Evolutionary conservation across 2,888 invertebrate genomes (phyloP).

Genomic region (Julus scanicus): DNA sequence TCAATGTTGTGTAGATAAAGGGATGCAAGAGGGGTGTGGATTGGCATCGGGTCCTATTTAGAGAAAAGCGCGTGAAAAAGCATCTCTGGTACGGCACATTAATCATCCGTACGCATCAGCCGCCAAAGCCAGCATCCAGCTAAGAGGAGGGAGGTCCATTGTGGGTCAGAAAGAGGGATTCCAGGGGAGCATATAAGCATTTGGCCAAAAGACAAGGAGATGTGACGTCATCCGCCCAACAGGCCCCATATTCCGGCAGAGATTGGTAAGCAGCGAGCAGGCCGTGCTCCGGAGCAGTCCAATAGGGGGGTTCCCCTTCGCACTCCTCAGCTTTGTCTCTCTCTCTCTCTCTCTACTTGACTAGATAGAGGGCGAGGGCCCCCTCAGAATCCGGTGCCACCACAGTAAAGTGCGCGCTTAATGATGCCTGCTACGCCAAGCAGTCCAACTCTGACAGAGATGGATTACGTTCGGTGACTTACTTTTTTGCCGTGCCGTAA

Average conservation of each 20-base stretch:
- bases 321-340: background rate
- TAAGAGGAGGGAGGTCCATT: constrained; percentile 34
- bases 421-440: constrained; percentile 48
- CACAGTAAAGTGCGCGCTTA: constrained; percentile 48
- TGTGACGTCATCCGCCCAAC: background rate
- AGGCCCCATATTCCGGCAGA: background rate
- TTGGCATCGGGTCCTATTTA: constrained; percentile 36
- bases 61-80: constrained; percentile 22
- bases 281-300: background rate
- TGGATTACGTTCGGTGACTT: constrained; percentile 53
- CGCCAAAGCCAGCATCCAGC: constrained; percentile 13
- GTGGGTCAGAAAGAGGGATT: constrained; percentile 16
- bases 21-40: background rate
- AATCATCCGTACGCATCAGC: constrained; percentile 30
- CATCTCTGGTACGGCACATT: constrained; percentile 47
- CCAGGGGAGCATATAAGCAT: background rate
- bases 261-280: too few species aligned
- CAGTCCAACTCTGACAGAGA: constrained; percentile 55
- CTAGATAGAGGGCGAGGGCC: constrained; percentile 1
- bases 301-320: background rate
- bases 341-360: background rate
- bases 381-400: constrained; percentile 40
- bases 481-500: constrained; percentile 46
- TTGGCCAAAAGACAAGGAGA: background rate
- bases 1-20: background rate